phyloP scores from a whole-genome alignment of 2,888 invertebrate species.

The Coenonympha glycerion region DNA sequence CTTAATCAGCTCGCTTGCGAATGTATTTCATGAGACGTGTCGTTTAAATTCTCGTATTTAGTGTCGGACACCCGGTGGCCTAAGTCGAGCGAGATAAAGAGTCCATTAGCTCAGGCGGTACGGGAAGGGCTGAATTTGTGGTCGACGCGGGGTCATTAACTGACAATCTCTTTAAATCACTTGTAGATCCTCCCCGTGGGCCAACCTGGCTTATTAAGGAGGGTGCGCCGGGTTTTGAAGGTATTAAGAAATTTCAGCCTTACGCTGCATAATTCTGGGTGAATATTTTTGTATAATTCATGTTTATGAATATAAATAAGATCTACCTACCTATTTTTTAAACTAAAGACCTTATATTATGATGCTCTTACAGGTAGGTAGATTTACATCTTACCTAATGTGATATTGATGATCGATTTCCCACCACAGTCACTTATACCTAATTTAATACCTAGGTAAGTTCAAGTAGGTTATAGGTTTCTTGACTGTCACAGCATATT shows the following conservation, averaged over 20 bases:
- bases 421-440: no score
- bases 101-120: conserved; percentile 45
- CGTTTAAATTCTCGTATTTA: conserved; percentile 30
- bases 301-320: conserved; percentile 5
- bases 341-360: no score
- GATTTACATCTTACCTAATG: no score
- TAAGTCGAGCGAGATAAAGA: conserved; percentile 36
- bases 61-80: conserved; percentile 31
- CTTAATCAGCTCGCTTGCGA: conserved; percentile 19
- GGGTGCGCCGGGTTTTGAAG: conserved; percentile 45
- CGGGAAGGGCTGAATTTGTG: conserved; percentile 64
- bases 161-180: conserved; percentile 72
- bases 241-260: conserved; percentile 61
- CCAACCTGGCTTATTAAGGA: conserved; percentile 56
- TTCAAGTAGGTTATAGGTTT: no score
- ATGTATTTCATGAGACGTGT: conserved; percentile 13
- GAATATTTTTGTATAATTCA: conserved; percentile 17
- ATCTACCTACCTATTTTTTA: not conserved
- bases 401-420: no score
- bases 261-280: conserved; percentile 32
- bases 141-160: conserved; percentile 61
- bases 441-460: no score
- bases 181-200: conserved; percentile 59
- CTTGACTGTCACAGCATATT: no score
- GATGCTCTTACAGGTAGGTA: no score